phyloP scores from a whole-genome alignment of 2,113 vertebrate genomes.

The Neogobius melanostomus region DNA sequence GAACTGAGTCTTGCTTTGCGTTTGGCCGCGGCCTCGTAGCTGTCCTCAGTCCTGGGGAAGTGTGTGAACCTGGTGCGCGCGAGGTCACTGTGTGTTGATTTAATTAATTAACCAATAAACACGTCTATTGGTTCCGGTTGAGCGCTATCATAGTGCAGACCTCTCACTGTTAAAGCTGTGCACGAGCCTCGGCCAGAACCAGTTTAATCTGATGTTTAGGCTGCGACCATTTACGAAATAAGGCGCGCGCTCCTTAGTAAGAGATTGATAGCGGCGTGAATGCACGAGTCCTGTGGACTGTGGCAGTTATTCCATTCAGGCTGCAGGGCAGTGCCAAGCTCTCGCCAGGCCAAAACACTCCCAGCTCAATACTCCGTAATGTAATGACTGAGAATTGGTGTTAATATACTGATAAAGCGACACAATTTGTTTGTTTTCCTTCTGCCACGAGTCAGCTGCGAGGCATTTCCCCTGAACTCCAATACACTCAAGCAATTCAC shows the following conservation, averaged over 20 bases:
- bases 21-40: background rate
- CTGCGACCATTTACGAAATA: constrained; percentile 43
- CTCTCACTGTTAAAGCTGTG: background rate
- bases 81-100: constrained; percentile 39
- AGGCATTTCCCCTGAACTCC: constrained; percentile 67
- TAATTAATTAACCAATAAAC: constrained; percentile 62
- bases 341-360: constrained; percentile 69
- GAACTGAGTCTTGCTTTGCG: background rate
- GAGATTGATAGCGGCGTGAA: constrained; percentile 60
- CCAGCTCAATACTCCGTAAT: constrained; percentile 77
- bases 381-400: constrained; percentile 81
- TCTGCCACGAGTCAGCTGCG: constrained; percentile 60
- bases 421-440: constrained; percentile 73
- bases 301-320: constrained; percentile 63
- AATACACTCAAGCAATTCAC: constrained; percentile 59
- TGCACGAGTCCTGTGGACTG: constrained; percentile 37
- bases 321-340: constrained; percentile 67
- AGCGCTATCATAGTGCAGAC: constrained; percentile 3
- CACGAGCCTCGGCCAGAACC: background rate
- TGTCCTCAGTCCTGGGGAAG: background rate
- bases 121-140: constrained; percentile 50
- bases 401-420: constrained; percentile 81
- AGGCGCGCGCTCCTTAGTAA: constrained; percentile 43
- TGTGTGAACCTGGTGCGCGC: constrained; percentile 10
- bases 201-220: constrained; percentile 25